phyloP scores from a whole-genome alignment of 1,140 invertebrate genomes.

The Polypedilum pembai region DNA sequence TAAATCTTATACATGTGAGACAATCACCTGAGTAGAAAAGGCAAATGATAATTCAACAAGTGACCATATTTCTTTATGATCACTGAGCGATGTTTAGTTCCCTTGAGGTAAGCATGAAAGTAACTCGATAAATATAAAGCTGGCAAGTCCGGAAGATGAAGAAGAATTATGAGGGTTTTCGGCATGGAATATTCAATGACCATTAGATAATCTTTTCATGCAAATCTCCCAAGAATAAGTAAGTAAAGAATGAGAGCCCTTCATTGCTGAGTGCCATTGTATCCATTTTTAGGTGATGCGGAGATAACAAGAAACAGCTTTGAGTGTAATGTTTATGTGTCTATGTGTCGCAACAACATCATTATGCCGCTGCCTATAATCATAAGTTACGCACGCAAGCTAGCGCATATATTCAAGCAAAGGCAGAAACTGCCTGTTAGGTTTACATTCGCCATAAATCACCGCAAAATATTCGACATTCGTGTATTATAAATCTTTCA shows the following conservation, averaged over 20 bases:
- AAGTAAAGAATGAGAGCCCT: too few species aligned
- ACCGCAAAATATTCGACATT: slow-evolving; percentile 14
- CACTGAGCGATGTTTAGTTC: too few species aligned
- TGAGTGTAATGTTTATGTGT: background rate
- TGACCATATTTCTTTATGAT: too few species aligned
- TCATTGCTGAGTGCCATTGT: too few species aligned
- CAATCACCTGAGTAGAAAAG: too few species aligned
- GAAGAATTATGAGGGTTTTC: slow-evolving; percentile 24
- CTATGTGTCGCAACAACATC: slow-evolving; percentile 17
- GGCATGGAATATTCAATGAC: slow-evolving; percentile 23
- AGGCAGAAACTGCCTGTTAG: slow-evolving; percentile 8
- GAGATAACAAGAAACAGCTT: too few species aligned
- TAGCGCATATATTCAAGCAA: background rate
- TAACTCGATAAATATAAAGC: too few species aligned
- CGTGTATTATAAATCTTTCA: slow-evolving; percentile 26
- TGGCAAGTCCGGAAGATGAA: background rate
- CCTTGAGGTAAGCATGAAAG: too few species aligned
- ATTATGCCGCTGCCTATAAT: background rate
- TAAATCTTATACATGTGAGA: too few species aligned
- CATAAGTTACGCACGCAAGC: slow-evolving; percentile 3
- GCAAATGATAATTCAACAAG: too few species aligned
- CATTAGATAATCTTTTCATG: slow-evolving; percentile 21
- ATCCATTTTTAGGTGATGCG: too few species aligned
- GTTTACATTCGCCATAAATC: slow-evolving; percentile 24
- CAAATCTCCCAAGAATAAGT: background rate